These are phyloP conservation scores for Thalassoma bifasciatum DNA, from an alignment of 2,113 vertebrate genomes.

Conservation along the genomic window DNA sequence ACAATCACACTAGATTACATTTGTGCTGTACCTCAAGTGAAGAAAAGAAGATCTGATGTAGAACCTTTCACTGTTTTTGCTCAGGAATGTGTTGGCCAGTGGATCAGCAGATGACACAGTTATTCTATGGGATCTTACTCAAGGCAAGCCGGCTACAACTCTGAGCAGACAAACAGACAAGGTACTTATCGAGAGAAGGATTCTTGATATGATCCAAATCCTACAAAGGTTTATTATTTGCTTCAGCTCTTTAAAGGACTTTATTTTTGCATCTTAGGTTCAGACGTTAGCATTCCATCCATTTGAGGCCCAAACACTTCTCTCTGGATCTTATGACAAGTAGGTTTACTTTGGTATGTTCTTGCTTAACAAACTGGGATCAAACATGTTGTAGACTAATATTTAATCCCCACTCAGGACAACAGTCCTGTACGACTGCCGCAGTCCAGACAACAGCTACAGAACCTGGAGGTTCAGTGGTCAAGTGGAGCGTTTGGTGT, in stretches of 20 bases:
- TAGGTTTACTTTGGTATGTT: constrained; percentile 67
- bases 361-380: not conserved
- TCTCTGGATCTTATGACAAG: constrained; percentile 98
- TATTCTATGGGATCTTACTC: constrained; percentile 92
- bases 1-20: too few relatives aligned
- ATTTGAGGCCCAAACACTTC: constrained; percentile 95
- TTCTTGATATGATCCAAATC: not conserved
- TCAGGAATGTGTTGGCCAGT: constrained; percentile 93
- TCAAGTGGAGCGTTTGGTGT: constrained; percentile 92
- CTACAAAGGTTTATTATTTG: not conserved
- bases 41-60: too few relatives aligned
- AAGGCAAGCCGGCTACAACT: constrained; percentile 89
- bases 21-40: not conserved
- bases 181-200: constrained; percentile 71
- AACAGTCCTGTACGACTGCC: constrained; percentile 92
- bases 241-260: constrained; percentile 2
- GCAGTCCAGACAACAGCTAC: constrained; percentile 88
- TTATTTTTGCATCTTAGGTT: constrained; percentile 82
- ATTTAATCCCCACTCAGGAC: constrained; percentile 82
- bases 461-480: constrained; percentile 95
- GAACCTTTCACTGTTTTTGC: not conserved
- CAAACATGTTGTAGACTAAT: not conserved
- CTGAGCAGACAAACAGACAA: constrained; percentile 91
- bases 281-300: constrained; percentile 95
- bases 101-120: constrained; percentile 91